Evolutionary conservation across 1,140 invertebrate genomes (phyloP), one percentile per base, ranked within the genome.

Genomic region (Aradophagus sp.): DNA sequence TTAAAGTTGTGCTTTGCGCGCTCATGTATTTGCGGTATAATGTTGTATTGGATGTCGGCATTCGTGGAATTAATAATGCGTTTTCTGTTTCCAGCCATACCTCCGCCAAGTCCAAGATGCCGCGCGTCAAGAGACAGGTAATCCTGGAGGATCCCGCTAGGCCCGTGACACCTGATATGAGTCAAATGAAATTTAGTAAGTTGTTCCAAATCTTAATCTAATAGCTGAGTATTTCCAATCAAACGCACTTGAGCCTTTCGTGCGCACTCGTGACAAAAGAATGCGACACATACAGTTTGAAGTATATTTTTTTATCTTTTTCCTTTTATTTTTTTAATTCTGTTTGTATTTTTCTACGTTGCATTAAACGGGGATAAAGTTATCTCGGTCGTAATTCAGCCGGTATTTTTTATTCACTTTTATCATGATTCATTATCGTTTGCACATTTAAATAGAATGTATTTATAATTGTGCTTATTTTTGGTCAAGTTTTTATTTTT

Each of bases 161-260:
- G 70, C 83, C 84, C 44, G 84, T 86, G 39, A 86, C 84, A 72
- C 84, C 84, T 48, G 84, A 86, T 58, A 84, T 84, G 80, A 77
- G 74, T 52, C 82, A 85, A 27, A 84, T 81, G 20, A 85, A 86
- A 78, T 75, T 84, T 62, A 63, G 84, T 86, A 78, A 76, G 78
- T 78, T 61, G 31, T 14, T 29, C 31, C 45, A 48, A 26, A 67
- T 58, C 36, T 58, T 58, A 19, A 67, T 67, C 53, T 27, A 44
- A 38, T 45, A 52, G 45, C 50, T 23, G n/a, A 17, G 38, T 52
- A 52, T 45, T 67, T 50, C 53, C 32, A n/a, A n/a, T n/a, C n/a
- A n/a, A n/a, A 27, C 29, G 7, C 15, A 3, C 31, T 23, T 7
- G 11, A 31, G 15, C 6, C n/a, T 11, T 5, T 11, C n/a, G 29